These are phyloP conservation scores for Ormyrus labotus DNA, from an alignment of 2,888 invertebrate species.

Conservation along the genomic window DNA sequence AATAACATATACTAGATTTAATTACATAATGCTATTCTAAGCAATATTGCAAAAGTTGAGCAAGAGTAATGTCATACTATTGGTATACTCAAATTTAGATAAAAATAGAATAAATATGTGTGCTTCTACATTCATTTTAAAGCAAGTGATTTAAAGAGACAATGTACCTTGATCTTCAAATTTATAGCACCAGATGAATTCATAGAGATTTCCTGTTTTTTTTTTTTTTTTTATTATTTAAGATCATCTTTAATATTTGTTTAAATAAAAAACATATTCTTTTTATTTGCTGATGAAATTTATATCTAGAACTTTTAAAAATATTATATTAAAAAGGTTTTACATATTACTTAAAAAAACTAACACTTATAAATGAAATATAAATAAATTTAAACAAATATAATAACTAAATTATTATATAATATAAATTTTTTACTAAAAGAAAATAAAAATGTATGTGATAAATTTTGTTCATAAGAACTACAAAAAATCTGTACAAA, in stretches of 20 bases:
- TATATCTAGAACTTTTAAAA: neutral
- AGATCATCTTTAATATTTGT: neutral
- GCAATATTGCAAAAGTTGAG: constrained; percentile 47
- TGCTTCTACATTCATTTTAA: constrained; percentile 38
- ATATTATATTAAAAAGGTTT: constrained; percentile 1
- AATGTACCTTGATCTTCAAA: constrained; percentile 45
- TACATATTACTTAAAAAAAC: no score
- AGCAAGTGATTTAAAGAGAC: constrained; percentile 43
- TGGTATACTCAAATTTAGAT: constrained; percentile 42
- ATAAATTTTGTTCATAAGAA: neutral
- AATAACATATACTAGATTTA: constrained; percentile 32
- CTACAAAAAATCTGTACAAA: neutral
- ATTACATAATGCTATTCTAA: constrained; percentile 48
- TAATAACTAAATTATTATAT: no score
- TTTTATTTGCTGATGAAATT: neutral
- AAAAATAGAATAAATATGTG: constrained; percentile 46
- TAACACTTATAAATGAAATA: no score
- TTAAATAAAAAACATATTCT: no score
- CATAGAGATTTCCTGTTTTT: neutral
- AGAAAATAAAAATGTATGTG: no score
- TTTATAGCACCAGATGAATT: constrained; percentile 5
- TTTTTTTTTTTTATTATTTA: neutral
- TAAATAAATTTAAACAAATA: no score
- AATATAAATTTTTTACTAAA: no score
- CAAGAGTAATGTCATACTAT: constrained; percentile 49